Conservation (phyloP, 1,140 invertebrate genomes). For the Ephestia elutella region DNA sequence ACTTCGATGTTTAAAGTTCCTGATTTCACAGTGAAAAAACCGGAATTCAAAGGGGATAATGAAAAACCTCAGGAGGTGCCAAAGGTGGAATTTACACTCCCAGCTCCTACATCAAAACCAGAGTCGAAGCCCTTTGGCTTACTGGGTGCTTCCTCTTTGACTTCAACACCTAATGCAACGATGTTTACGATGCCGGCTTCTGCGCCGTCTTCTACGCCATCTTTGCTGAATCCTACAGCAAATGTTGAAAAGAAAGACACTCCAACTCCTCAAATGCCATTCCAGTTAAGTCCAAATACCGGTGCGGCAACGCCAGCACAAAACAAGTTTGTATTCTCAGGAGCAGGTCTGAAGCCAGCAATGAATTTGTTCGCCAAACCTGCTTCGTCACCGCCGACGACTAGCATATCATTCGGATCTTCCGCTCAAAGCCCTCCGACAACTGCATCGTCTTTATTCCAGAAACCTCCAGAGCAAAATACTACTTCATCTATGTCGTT, state of each 20-base stretch:
- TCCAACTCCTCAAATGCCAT: neutral
- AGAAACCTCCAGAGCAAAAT: conserved; percentile 14
- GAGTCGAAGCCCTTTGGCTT: conserved; percentile 11
- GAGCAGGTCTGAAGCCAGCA: neutral
- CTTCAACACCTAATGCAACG: neutral
- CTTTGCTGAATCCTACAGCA: neutral
- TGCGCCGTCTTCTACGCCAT: neutral
- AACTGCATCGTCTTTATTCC: conserved; percentile 24
- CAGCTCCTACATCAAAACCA: conserved; percentile 15
- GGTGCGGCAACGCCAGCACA: neutral
- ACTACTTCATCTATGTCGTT: conserved; percentile 18
- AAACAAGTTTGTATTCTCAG: conserved; percentile 7
- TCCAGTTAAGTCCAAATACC: neutral
- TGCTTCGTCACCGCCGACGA: conserved; percentile 11
- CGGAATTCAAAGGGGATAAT: conserved; percentile 14
- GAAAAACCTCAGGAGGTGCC: conserved; percentile 36
- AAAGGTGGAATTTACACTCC: conserved; percentile 19
- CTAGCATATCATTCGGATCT: conserved; percentile 7
- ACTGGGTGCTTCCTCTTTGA: neutral
- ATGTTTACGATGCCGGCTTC: neutral
- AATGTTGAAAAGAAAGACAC: conserved; percentile 12
- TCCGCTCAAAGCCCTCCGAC: conserved; percentile 9
- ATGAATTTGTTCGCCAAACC: conserved; percentile 2
- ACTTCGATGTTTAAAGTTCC: conserved; percentile 4
- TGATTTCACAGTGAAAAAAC: conserved; percentile 10